These are phyloP conservation scores for Sphaerodactylus townsendi DNA, from an alignment of 2,113 vertebrate species.

Conservation along the genomic window DNA sequence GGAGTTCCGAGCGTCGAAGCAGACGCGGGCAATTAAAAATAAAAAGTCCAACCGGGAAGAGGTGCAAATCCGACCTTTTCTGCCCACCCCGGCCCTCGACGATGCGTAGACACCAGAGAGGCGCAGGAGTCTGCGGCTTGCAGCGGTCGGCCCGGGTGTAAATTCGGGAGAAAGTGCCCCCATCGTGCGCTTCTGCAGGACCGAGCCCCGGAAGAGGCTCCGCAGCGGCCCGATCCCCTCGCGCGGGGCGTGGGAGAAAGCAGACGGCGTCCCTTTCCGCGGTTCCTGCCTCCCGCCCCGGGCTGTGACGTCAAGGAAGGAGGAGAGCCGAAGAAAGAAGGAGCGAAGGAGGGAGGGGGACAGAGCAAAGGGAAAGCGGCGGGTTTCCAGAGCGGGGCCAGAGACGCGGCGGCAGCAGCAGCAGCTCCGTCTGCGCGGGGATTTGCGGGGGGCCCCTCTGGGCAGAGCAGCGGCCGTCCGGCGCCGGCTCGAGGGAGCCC, in stretches of 20 bases:
- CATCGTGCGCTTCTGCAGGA: neutral
- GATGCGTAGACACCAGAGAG: too few species aligned
- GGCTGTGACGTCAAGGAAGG: constrained; percentile 33
- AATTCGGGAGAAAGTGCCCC: too few species aligned
- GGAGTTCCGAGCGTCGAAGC: neutral
- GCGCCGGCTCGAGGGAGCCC: neutral
- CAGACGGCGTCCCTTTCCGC: neutral
- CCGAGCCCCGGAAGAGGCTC: rapidly evolving
- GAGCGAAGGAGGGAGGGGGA: neutral
- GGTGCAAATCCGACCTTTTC: neutral
- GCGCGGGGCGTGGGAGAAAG: too few species aligned
- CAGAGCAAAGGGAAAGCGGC: neutral
- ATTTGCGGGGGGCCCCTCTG: neutral
- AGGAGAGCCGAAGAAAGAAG: neutral
- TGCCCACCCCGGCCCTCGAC: too few species aligned
- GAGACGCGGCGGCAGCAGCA: neutral
- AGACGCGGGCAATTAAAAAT: neutral
- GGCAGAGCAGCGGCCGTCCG: too few species aligned
- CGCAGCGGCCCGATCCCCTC: rapidly evolving
- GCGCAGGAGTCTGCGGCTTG: neutral
- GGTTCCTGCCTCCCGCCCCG: neutral
- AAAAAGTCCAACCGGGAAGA: neutral
- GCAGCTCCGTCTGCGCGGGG: neutral
- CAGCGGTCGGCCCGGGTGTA: neutral
- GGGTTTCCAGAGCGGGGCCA: neutral